Evolutionary conservation across 2,888 invertebrate species (phyloP), one percentile per base, ranked within the genome.

Genomic region (Chydorus sphaericus): DNA sequence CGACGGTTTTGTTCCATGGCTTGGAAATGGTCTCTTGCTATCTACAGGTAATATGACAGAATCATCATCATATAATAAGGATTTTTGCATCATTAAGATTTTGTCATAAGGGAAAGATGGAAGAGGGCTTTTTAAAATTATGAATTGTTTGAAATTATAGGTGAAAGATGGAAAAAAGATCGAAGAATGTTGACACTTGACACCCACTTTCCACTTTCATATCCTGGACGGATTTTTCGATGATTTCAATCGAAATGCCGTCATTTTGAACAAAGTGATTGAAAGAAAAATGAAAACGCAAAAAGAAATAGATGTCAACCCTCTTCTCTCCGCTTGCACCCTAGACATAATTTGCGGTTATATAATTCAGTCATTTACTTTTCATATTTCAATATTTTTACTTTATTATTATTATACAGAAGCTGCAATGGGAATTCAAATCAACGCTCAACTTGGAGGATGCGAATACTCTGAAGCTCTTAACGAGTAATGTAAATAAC

Each of bases 201-300:
- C 72, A 1, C 72, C 73, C 11, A 69, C 72, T 4, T 73, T 73
- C 61, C 73, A 73, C 62, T 72, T 72, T 62, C 67, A 69, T 55
- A 72, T 73, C 57, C 63, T 73, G 23, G 64, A 69, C 50, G 71
- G 71, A 59, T 73, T 72, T 60, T 61, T 71, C 36, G 64, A 65
- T 6, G 68, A 71, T 4, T 70, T 73, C 63, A 70, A 72, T 61
- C 66, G 68, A 48, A 70, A 73, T 60, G 60, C 67, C 2, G 56
- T 59, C 11, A 61, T 66, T 10, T 61, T 73, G 60, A 58, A 66
- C 4, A 59, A 65, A 4, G 65, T 64, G 23, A 61, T 73, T 20
- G 54, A 36, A 30, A 28, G 48, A 18, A 57, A 58, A n/a, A 48
- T 48, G 3, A 50, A 39, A 20, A 48, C 52, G 10, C 36, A 52